A percentile compares a stretch with the other conserved stretches of the same genome.
phyloP scores from a whole-genome alignment of 1,140 invertebrate species.

The Leguminivora glycinivorella region DNA sequence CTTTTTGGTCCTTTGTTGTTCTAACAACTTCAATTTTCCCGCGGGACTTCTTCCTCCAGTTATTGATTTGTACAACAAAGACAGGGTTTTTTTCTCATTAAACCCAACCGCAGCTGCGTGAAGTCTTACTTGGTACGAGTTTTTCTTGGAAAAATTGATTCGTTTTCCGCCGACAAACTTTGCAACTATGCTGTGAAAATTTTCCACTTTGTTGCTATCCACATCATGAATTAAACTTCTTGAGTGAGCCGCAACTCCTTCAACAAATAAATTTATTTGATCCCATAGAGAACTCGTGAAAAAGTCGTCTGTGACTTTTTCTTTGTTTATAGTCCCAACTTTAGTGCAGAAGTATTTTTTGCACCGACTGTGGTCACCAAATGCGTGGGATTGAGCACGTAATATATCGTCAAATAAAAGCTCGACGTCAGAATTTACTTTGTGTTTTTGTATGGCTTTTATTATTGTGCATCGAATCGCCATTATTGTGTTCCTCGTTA shows the following conservation, averaged over 20 bases:
- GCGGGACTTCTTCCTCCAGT: not conserved
- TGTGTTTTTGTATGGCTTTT: no score
- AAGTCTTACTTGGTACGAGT: not conserved
- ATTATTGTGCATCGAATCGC: not conserved
- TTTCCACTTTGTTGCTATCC: conserved; percentile 30
- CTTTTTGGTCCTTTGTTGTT: no score
- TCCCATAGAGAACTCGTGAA: not conserved
- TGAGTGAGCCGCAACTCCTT: conserved; percentile 23
- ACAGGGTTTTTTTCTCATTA: not conserved
- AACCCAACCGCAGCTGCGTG: not conserved
- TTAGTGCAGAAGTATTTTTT: no score
- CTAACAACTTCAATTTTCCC: no score
- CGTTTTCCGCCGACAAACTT: conserved; percentile 32
- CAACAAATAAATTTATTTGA: not conserved
- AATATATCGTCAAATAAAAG: no score
- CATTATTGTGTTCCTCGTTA: no score
- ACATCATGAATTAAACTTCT: conserved; percentile 29
- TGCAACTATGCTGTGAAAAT: conserved; percentile 32
- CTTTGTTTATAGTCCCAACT: no score
- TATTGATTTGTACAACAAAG: conserved; percentile 10
- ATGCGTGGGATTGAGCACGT: no score
- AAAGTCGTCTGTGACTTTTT: no score
- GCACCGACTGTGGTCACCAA: no score
- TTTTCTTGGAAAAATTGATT: not conserved
- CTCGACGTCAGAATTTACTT: no score